Base-by-base conservation (phyloP, 2,888 invertebrate genomes). In the Pseudococcus longispinus region DNA sequence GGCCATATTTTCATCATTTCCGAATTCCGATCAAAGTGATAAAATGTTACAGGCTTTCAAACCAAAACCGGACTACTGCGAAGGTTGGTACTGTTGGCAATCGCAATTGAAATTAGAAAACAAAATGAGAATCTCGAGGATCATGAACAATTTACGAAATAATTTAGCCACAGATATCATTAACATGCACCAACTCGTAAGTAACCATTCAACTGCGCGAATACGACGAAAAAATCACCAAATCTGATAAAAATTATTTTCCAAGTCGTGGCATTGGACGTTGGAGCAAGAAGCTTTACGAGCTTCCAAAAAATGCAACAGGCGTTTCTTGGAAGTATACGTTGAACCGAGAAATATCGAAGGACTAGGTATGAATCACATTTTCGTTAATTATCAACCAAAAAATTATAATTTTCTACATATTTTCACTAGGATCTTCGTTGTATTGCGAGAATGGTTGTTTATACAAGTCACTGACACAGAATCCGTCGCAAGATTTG, bases 21-120 rank as follows among this genome's bases (percentile, higher is more conserved):
- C 15, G 3, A 20, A 6, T 8, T 55, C 1, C 11, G 15, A 26
- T 65, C 11, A n/a, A 20, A 65, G 26, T 0, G 11, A 65, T 26
- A 9, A 65, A 29, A 32, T 26, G 23, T 84, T 55, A 20, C 60
- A 84, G 84, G 18, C 60, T 20, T 60, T 84, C 11, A 8, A 0
- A n/a, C 51, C 60, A 1, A 13, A 20, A n/a, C 8, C 15, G 15
- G 5, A n/a, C 9, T 18, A 13, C 15, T 84, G 84, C 60, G 20
- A 37, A 29, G 84, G 84, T n/a, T 84, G 84, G 84, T n/a, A 60
- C 1, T 84, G 84, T 37, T 84, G 84, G 84, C 32, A 84, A n/a
- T 84, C 84, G 15, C 84, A 84, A 32, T 20, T 84, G n/a, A 60
- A 15, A 26, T 1, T 84, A n/a, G 6, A 4, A 6, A 13, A 55